Evolutionary conservation across 1,140 invertebrate species (phyloP).

Genomic region (Oncopodura yosiiana): DNA sequence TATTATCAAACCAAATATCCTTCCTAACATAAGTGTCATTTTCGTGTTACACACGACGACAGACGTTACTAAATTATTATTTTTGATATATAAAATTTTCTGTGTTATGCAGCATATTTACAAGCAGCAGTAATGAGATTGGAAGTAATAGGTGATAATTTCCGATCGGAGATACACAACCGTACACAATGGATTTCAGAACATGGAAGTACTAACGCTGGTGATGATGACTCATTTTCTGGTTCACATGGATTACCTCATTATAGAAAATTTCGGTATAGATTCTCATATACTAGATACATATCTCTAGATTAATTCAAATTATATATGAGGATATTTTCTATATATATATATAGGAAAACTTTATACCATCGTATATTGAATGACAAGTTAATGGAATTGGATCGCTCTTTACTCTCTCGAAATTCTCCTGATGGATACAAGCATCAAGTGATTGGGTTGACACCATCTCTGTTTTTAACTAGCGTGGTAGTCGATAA

Average conservation of each 20-base stretch:
- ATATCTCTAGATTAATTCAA: not conserved
- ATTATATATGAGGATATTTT: not conserved
- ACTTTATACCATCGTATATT: slow-evolving; percentile 32
- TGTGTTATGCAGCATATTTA: slow-evolving; percentile 25
- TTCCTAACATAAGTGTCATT: no score
- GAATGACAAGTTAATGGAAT: slow-evolving; percentile 32
- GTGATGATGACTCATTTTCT: not conserved
- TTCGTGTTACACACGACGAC: no score
- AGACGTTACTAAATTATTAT: not conserved
- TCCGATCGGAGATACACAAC: slow-evolving; percentile 33
- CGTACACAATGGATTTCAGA: slow-evolving; percentile 9
- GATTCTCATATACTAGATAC: not conserved
- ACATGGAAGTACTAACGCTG: slow-evolving; percentile 7
- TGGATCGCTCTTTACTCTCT: slow-evolving; percentile 31
- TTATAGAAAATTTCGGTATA: not conserved
- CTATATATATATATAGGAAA: slow-evolving; percentile 28
- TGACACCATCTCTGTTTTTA: slow-evolving; percentile 10
- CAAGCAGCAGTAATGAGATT: slow-evolving; percentile 35
- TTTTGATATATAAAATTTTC: not conserved
- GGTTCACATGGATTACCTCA: not conserved
- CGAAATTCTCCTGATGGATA: slow-evolving; percentile 27
- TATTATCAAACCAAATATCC: no score
- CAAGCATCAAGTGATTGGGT: slow-evolving; percentile 32
- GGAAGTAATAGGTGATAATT: slow-evolving; percentile 35
- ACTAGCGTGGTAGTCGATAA: not conserved